Base-by-base conservation (phyloP, 2,888 invertebrate species). In the Hirtodrosophila trivittata region DNA sequence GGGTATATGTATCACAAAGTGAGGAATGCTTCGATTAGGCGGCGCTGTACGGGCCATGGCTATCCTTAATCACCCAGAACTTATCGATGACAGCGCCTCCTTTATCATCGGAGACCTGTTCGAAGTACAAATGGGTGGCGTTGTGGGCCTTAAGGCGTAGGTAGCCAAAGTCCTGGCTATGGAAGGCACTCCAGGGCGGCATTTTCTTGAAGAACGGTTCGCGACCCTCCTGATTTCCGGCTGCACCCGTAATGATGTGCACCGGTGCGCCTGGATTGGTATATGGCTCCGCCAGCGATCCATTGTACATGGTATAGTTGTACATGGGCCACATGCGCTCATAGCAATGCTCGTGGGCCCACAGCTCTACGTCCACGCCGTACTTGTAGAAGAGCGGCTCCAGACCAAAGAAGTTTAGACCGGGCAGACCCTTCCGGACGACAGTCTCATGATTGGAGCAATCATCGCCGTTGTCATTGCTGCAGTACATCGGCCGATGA, bases 341-440 rank as follows among this genome's bases (percentile, higher is more conserved):
- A 90, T 99, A 99, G 30, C 97, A 96, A 91, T 99, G 99, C 90
- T 99, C 98, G 90, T 99, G 99, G 0, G 98, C 99, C 97, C 98
- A 98, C 42, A 99, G 92, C 88, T 95, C 95, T 51, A 99, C 90
- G 92, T 99, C 99, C 13, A 99, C 99, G 39, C 97, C 97, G 90
- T 95, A 94, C 70, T 96, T 92, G 88, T 95, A 94, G 86, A 99
- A 95, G 10, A 99, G 91, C 9, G 96, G 93, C 91, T 99, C 99
- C 70, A 99, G 90, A 0, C 94, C 94, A 86, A 94, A 95, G 86
- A 93, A 90, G 33, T 93, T 92, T 6, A 93, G 77, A 35, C 94
- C 89, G 10, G 95, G 94, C 35, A 94, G 83, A 0, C 95, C 95
- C 54, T 92, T 92, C 65, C 96, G 92, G 0, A 95, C 92, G 0